Evolutionary conservation across 2,797 vertebrate species (phyloP), one percentile per base, ranked within the genome.

Genomic region (Urocyon cinereoargenteus): DNA sequence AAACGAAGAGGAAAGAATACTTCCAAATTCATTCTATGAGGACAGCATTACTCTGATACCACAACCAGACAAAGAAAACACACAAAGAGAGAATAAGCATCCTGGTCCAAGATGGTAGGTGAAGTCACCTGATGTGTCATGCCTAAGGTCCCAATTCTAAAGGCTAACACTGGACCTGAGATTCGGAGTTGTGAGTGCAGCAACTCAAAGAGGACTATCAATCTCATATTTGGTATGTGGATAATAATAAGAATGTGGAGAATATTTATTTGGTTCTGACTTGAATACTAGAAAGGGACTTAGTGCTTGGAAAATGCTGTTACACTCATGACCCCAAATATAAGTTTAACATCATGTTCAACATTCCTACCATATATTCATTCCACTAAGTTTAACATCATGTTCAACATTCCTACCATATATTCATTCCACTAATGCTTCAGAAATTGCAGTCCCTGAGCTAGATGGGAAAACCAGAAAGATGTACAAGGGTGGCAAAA

Each of bases 401-500:
- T 99, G 97, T 99, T 99, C 64, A 99, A 99, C 1, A 99, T 99
- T 94, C 99, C 99, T 2, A 99, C 99, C 45, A 99, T 99, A 0
- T 99, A 99, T 84, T 99, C 99, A 68, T 68, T 68, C 68, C 4
- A 92, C 98, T 77, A 99, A 99, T 0, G 99, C 99, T 21, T 99
- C 99, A 0, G 99, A 99, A 98, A 99, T 99, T 36, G 99, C 99
- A 86, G 98, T 99, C 19, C 99, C 99, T 28, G 99, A 99, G 96
- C 98, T 99, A 97, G 99, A 99, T 85, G 99, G 99, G 22, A 99
- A 99, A 97, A 99, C 99, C 0, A 99, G 99, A 0, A 99, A 99
- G 98, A 99, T 99, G 99, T 99, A 99, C 98, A 99, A 99, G 14
- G 99, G 99, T 7, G 99, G 99, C 13, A 99, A 99, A 98, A 99